Base-by-base conservation (phyloP, 2,888 invertebrate genomes). In the Thecophora atra region DNA sequence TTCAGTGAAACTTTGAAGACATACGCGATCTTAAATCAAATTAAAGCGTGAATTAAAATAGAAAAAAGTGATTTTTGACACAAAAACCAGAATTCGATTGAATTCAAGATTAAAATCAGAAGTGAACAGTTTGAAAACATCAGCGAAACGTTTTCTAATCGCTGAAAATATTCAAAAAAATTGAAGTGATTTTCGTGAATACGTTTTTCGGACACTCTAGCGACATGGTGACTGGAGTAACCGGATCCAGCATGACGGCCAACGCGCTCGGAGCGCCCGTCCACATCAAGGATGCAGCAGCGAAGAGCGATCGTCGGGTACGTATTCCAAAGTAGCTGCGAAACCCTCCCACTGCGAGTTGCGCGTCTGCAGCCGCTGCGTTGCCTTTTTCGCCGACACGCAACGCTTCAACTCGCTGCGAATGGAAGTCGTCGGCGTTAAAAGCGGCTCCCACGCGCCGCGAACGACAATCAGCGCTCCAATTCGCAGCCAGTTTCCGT, bases 221-320 rank as follows among this genome's bases (percentile, higher is more conserved):
- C 51, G 79, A 80, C 79, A 86, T 86, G 86, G 86, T 86, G 79
- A 86, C 86, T 79, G 86, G 86, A 81, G 83, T 85, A 72, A 81
- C 83, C 73, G 78, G 81, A 72, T 76, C 80, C 73, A 82, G 80
- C 78, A 83, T 86, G 82, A 82, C 80, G 72, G 79, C 83, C 76
- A 85, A 82, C 76, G 80, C 82, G 66, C 78, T 85, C 77, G 81
- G 83, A 76, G 78, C 81, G 73, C 81, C 84, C 64, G 81, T 77
- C 80, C 77, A 72, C 78, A 75, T 77, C 71, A 81, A 82, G 78
- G 80, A 80, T 74, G 77, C 81, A 70, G 84, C 86, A 58, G 78
- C 83, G 30, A 86, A 86, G 77, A 86, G 84, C 77, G 86, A 86
- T 81, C 85, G 86, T 80, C 83, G 86, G 83, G 86, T 86, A 85